Percentiles rank a stretch among this genome's conserved stretches.
phyloP scores from a whole-genome alignment of 2,797 vertebrate species.

The Helarctos malayanus region DNA sequence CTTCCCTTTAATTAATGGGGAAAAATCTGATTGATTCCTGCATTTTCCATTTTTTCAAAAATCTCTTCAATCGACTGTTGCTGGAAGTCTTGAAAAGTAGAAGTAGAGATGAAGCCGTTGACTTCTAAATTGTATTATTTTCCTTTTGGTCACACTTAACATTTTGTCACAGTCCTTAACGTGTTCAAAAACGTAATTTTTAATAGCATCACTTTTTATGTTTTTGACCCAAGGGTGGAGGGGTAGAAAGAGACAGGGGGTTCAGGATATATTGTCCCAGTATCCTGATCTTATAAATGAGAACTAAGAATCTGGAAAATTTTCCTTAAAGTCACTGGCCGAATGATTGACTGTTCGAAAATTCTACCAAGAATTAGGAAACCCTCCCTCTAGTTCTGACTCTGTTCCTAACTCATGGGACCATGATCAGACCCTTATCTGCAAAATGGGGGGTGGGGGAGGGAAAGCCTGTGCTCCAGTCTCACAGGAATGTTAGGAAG shows the following conservation, averaged over 20 bases:
- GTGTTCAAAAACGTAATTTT: conserved; percentile 31
- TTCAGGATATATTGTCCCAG: neutral
- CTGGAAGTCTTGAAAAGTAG: neutral
- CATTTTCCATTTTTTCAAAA: conserved; percentile 16
- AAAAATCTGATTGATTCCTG: neutral
- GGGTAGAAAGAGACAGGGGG: neutral
- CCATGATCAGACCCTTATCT: neutral
- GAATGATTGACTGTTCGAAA: neutral
- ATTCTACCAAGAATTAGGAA: conserved; percentile 38
- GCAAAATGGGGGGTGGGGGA: neutral
- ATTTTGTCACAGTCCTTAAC: neutral
- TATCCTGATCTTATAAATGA: neutral
- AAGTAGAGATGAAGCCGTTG: neutral
- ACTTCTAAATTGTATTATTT: conserved; percentile 11
- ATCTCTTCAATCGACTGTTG: neutral
- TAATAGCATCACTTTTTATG: neutral
- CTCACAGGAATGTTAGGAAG: neutral
- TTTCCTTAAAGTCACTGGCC: neutral
- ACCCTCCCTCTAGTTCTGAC: neutral
- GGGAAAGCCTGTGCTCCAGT: too few species aligned
- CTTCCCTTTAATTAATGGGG: conserved; percentile 6
- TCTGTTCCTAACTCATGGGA: neutral
- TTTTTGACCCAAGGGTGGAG: neutral
- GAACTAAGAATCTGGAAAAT: neutral
- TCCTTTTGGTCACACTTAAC: neutral